These are phyloP conservation scores for Cyclura pinguis DNA, from an alignment of 2,797 vertebrate genomes.

Conservation along the genomic window DNA sequence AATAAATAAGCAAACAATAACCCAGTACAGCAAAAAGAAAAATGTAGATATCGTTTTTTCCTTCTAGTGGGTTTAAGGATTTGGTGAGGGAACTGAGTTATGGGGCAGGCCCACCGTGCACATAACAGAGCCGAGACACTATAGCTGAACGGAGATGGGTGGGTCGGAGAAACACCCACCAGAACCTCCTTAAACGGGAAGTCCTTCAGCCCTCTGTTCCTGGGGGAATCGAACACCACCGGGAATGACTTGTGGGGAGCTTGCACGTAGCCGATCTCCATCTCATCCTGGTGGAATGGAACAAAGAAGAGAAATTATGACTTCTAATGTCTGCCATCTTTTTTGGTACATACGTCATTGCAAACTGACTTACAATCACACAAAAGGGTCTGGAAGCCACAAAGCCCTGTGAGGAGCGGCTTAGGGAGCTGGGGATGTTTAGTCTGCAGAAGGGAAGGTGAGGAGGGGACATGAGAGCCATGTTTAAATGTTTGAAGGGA, in stretches of 20 bases:
- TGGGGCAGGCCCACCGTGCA: neutral
- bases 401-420: no score
- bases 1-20: neutral
- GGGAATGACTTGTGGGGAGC: constrained; percentile 91
- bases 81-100: neutral
- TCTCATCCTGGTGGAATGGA: constrained; percentile 84
- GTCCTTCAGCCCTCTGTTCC: constrained; percentile 79
- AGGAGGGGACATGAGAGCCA: no score
- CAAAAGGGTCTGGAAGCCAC: no score
- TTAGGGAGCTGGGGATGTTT: no score
- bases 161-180: constrained; percentile 72
- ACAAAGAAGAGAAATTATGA: neutral
- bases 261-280: constrained; percentile 92
- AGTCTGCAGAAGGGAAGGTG: no score
- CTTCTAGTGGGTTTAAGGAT: neutral
- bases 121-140: neutral
- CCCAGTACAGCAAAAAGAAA: no score
- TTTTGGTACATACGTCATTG: no score
- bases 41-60: neutral
- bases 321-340: no score
- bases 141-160: fast-evolving
- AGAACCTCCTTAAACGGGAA: constrained; percentile 86
- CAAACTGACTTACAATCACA: no score
- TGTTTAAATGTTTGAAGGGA: no score
- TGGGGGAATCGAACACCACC: constrained; percentile 93